Base-by-base conservation (phyloP, 1,140 invertebrate genomes). In the Caenorhabditis remanei region DNA sequence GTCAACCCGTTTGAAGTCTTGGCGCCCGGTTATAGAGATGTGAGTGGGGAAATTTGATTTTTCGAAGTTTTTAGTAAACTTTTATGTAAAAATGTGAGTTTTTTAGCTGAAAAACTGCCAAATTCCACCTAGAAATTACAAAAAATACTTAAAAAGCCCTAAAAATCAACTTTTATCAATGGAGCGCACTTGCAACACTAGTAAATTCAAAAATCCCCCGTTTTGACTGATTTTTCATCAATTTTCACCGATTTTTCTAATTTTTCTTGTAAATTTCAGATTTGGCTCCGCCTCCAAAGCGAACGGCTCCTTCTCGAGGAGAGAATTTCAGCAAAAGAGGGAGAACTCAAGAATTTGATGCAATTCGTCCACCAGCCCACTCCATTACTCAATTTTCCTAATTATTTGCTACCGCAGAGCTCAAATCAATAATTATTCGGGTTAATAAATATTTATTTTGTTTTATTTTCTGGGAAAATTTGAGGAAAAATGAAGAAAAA, bases 221-320 rank as follows among this genome's bases (percentile, higher is more conserved):
- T 32, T 32, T 32, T 2, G 0, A 32, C 32, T 2, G 1, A 2
- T 1, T 32, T 32, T 32, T 32, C 32, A 32, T 32, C 1, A 2
- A 2, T 32, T 32, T 32, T 2, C 32, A 24, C 21, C 71, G 2
- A 79, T 11, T 48, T 50, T 50, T 79, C 5, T 19, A 71, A 8
- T 65, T 24, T 65, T 65, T 46, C 16, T 4, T 2, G 0, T 50
- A 19, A 19, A 21, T 79, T 79, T 24, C n/a, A 79, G 71, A 79
- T 79, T 50, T 79, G 71, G 71, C 71, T 79, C 71, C 71, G 71
- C 43, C 71, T 79, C 9, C 71, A 79, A 50, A 50, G 46, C n/a
- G 71, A 79, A 11, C 46, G 71, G 11, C 46, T 79, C 0, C n/a
- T 79, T 6, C 71, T 79, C 0, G 71, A 79, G 7, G 46, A 79